phyloP scores from a whole-genome alignment of 2,113 vertebrate species.

The Ameiurus melas region DNA sequence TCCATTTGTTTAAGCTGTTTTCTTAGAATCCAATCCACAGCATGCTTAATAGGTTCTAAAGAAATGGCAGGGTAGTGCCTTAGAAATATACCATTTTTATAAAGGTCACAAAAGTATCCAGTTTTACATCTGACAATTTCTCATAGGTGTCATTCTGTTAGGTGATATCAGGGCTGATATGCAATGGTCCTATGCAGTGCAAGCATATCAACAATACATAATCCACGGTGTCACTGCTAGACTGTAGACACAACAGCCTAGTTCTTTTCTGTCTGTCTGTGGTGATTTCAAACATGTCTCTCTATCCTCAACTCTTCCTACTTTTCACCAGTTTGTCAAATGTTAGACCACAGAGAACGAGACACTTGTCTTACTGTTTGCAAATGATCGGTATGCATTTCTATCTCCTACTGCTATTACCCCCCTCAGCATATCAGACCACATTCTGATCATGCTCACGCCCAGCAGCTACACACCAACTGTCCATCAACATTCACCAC shows the following conservation, averaged over 20 bases:
- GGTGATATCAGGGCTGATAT: neutral
- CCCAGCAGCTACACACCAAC: neutral
- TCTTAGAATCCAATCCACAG: constrained; percentile 34
- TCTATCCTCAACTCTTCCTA: neutral
- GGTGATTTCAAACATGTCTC: neutral
- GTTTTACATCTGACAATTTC: neutral
- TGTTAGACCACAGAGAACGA: neutral
- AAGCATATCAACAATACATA: neutral
- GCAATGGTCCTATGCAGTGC: neutral
- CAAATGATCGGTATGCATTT: neutral
- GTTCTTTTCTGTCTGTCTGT: neutral
- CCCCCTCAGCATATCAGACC: neutral
- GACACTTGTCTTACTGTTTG: neutral
- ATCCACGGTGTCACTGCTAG: neutral
- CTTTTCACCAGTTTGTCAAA: neutral
- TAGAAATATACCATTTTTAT: neutral
- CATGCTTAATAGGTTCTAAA: neutral
- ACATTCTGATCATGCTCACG: neutral
- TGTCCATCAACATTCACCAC: neutral
- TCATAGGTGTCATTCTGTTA: neutral
- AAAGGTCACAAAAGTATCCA: neutral
- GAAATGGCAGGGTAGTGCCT: neutral
- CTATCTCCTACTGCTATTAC: neutral
- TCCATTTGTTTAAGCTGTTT: constrained; percentile 14
- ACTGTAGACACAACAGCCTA: too few species aligned